A percentile compares a stretch with the other conserved stretches of the same genome.
Conservation (phyloP, 2,113 vertebrate species). For the Gracilinanus agilis region DNA sequence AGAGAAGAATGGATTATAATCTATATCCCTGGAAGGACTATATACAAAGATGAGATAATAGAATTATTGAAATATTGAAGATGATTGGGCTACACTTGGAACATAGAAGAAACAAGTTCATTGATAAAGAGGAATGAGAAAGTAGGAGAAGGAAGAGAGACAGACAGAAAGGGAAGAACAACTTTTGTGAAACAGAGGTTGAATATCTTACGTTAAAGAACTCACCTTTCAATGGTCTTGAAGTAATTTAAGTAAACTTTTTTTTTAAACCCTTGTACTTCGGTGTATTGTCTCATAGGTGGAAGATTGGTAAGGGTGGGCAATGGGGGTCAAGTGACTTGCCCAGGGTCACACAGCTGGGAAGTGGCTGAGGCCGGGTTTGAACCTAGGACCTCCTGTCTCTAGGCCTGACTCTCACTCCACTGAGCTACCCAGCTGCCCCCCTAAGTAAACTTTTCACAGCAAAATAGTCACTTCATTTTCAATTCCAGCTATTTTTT, state of each 20-base stretch:
- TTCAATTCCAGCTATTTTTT: not conserved
- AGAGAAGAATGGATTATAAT: not conserved
- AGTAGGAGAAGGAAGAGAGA: not conserved
- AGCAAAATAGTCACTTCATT: not conserved
- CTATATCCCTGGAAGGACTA: not conserved
- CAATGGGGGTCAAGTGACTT: too few species aligned
- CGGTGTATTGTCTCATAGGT: too few species aligned
- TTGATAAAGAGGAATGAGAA: not conserved
- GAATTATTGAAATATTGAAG: not conserved
- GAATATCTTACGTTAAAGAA: constrained; percentile 5
- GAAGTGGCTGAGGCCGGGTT: too few species aligned
- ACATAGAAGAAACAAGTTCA: not conserved
- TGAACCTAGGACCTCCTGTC: too few species aligned
- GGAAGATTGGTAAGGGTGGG: too few species aligned
- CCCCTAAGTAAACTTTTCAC: too few species aligned
- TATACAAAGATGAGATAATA: not conserved
- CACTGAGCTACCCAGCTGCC: too few species aligned
- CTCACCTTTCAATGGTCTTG: constrained; percentile 67
- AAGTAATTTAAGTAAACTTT: constrained; percentile 76
- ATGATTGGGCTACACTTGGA: not conserved
- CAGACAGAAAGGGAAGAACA: not conserved
- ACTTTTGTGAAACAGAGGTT: not conserved
- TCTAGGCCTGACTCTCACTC: too few species aligned
- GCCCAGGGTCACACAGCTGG: too few species aligned
- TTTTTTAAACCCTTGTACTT: too few species aligned